Conservation (phyloP, 2,888 invertebrate species). For the Cryptus armator region DNA sequence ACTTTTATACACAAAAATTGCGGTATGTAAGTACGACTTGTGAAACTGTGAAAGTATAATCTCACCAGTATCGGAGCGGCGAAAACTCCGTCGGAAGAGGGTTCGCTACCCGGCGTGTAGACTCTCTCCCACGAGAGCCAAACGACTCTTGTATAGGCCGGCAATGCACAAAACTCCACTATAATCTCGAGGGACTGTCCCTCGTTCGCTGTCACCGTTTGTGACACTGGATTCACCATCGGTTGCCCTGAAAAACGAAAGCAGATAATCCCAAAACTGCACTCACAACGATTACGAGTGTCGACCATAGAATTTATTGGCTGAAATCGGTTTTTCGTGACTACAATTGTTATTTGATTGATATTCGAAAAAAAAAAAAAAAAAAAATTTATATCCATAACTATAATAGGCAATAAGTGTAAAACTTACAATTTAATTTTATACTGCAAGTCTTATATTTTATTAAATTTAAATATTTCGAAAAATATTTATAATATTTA, state of each 20-base stretch:
- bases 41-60: neutral
- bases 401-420: too few relatives aligned
- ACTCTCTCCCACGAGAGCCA: conserved; percentile 88
- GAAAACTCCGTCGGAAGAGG: conserved; percentile 82
- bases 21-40: too few relatives aligned
- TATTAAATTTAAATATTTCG: too few relatives aligned
- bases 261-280: conserved; percentile 57
- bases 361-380: too few relatives aligned
- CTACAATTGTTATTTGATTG: too few relatives aligned
- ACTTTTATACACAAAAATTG: neutral
- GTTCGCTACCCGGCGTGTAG: conserved; percentile 86
- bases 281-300: conserved; percentile 20
- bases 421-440: too few relatives aligned
- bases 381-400: too few relatives aligned
- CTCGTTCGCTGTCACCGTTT: conserved; percentile 89
- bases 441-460: too few relatives aligned
- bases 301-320: neutral
- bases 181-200: conserved; percentile 90
- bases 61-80: conserved; percentile 64
- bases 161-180: conserved; percentile 93
- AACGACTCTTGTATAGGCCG: conserved; percentile 88
- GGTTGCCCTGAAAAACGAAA: conserved; percentile 88
- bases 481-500: too few relatives aligned
- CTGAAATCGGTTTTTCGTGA: neutral
- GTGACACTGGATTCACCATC: conserved; percentile 88